Conservation (phyloP, 2,888 invertebrate genomes). For the Myopa tessellatipennis region DNA sequence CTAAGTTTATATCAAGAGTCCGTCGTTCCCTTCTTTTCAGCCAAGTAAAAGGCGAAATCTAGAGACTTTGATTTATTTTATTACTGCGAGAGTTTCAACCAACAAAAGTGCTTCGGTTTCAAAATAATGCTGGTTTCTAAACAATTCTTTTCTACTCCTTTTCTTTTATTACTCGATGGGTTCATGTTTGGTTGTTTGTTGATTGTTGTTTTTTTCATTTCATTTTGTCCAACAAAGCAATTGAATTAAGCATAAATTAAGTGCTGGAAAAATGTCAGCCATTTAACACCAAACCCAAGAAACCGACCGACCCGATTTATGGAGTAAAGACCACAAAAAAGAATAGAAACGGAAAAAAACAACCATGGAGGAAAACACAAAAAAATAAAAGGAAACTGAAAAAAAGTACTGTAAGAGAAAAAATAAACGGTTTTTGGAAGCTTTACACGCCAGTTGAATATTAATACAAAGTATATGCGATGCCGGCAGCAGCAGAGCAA, state of each 20-base stretch:
- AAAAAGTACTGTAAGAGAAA: background rate
- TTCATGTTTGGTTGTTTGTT: background rate
- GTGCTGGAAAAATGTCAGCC: slow-evolving; percentile 15
- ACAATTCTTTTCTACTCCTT: too few species aligned
- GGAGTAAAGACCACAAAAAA: background rate
- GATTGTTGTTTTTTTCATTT: background rate
- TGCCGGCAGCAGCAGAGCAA: background rate
- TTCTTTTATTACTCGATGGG: too few species aligned
- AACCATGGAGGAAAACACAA: background rate
- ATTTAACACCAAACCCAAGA: slow-evolving; percentile 4
- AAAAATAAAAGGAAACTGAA: background rate
- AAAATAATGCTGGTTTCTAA: too few species aligned
- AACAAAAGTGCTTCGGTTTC: too few species aligned
- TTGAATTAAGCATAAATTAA: slow-evolving; percentile 16
- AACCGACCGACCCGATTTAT: background rate
- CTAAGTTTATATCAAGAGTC: too few species aligned
- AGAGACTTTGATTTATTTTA: too few species aligned
- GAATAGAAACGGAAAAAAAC: background rate
- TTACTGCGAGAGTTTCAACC: too few species aligned
- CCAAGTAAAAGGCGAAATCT: too few species aligned
- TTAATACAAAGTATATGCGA: slow-evolving; percentile 6
- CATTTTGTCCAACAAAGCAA: background rate
- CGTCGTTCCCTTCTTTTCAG: too few species aligned
- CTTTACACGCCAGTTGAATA: slow-evolving; percentile 8
- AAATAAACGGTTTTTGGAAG: slow-evolving; percentile 1